Evolutionary conservation across 1,140 invertebrate species (phyloP).

Genomic region (Aphelinus atriplicis): DNA sequence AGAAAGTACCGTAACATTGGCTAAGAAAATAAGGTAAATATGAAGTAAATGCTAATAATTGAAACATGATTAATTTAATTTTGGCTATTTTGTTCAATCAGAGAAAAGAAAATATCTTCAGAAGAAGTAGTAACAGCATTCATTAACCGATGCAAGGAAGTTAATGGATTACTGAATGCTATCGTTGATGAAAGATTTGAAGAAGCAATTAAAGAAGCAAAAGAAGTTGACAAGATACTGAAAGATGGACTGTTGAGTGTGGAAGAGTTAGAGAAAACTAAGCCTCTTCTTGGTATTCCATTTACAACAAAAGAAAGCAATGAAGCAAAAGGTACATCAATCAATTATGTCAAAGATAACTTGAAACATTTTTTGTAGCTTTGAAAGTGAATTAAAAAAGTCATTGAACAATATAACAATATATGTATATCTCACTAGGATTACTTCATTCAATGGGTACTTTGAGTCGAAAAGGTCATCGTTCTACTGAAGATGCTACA

Average conservation of each 20-base stretch:
- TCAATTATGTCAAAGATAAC: no score
- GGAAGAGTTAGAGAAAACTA: slow-evolving; percentile 67
- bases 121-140: slow-evolving; percentile 79
- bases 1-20: slow-evolving; percentile 73
- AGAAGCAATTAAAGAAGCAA: slow-evolving; percentile 80
- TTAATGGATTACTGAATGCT: slow-evolving; percentile 83
- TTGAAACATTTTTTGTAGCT: neutral
- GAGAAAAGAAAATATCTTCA: slow-evolving; percentile 70
- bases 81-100: slow-evolving; percentile 37
- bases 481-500: slow-evolving; percentile 79
- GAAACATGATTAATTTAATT: slow-evolving; percentile 12
- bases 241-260: slow-evolving; percentile 63
- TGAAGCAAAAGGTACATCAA: slow-evolving; percentile 65
- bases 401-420: neutral
- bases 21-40: slow-evolving; percentile 71
- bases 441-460: slow-evolving; percentile 77
- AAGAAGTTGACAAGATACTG: slow-evolving; percentile 75
- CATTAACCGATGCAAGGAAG: slow-evolving; percentile 81
- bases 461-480: slow-evolving; percentile 64
- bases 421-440: slow-evolving; percentile 59
- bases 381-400: slow-evolving; percentile 12
- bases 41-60: slow-evolving; percentile 15
- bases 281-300: slow-evolving; percentile 82
- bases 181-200: slow-evolving; percentile 82
- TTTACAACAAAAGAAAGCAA: slow-evolving; percentile 82